Evolutionary conservation across 2,113 vertebrate genomes (phyloP), one percentile per base, ranked within the genome.

Genomic region (Indicator maculatus): DNA sequence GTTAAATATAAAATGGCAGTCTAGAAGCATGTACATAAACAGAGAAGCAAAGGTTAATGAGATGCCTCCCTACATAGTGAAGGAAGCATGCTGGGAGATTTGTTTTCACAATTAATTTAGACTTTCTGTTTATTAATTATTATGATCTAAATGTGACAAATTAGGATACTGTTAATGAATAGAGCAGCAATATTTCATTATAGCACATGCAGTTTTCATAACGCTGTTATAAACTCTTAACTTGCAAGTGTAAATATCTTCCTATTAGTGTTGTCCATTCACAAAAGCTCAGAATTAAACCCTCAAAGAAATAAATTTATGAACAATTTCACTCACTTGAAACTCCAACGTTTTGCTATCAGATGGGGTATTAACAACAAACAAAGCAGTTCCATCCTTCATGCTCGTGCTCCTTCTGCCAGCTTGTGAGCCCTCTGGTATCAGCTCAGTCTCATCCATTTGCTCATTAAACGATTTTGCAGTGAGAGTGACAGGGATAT

Each of bases 341-440:
- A 99, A 98, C 26, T 97, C 93, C 75, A 98, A n/a, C 2, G 26
- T 21, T 30, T 77, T 94, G 73, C 81, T 92, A 7, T 92, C 71
- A 5, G 50, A 26, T 16, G 98, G 98, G 21, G 98, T 93, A 88
- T 99, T 99, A 77, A 98, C 91, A 80, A 98, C 96, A 95, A 99
- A 99, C 10, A 97, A 52, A 39, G 97, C 97, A 12, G 98, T 97
- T 88, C 99, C 99, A 24, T 99, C 97, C 3, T 1, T 60, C 4
- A 16, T 3, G n/a, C 78, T 90, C 15, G 95, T 97, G 65, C 18
- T 2, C 5, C 90, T 94, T 67, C 73, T 74, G 81, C 94, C 97
- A 44, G 8, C 21, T 31, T 65, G 65, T 6, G 58, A 56, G 12
- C 26, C 70, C 6, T 92, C 67, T 30, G 95, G 60, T 59, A 79